These are phyloP conservation scores for Lasioglossum morio DNA, from an alignment of 2,888 invertebrate genomes.

Conservation along the genomic window DNA sequence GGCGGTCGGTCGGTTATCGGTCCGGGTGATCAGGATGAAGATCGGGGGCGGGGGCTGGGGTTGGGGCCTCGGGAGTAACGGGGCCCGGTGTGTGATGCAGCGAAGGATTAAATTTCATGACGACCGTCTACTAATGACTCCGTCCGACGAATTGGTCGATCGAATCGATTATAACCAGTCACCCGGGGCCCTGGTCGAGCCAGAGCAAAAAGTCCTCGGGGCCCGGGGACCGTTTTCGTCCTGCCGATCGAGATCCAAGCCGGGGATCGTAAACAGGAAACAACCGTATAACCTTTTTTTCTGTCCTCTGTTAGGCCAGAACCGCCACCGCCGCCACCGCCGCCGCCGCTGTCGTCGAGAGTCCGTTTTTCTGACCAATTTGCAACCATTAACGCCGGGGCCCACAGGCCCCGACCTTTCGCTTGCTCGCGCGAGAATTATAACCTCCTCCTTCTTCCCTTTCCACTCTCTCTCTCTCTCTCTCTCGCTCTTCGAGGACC, in stretches of 20 bases:
- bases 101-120: conserved; percentile 71
- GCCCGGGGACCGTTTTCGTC: conserved; percentile 33
- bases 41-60: background rate
- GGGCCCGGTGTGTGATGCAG: conserved; percentile 47
- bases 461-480: background rate
- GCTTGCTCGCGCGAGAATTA: conserved; percentile 56
- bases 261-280: conserved; percentile 67
- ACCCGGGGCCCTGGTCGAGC: conserved; percentile 21
- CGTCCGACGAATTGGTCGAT: conserved; percentile 72
- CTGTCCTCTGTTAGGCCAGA: background rate
- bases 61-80: conserved; percentile 7
- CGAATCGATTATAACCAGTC: conserved; percentile 72
- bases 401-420: conserved; percentile 61
- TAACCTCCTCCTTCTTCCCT: background rate
- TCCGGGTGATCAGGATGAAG: conserved; percentile 34
- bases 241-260: conserved; percentile 28
- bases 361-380: conserved; percentile 79
- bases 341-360: background rate
- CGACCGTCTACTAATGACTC: conserved; percentile 68
- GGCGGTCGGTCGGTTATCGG: conserved; percentile 50
- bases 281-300: conserved; percentile 33
- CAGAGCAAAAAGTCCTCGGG: background rate
- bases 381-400: conserved; percentile 76
- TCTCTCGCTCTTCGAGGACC: conserved; percentile 13
- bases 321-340: background rate